Evolutionary conservation across 64 coral and sea anemone genomes (phyloP).

Genomic region (Platygyra sinensis): DNA sequence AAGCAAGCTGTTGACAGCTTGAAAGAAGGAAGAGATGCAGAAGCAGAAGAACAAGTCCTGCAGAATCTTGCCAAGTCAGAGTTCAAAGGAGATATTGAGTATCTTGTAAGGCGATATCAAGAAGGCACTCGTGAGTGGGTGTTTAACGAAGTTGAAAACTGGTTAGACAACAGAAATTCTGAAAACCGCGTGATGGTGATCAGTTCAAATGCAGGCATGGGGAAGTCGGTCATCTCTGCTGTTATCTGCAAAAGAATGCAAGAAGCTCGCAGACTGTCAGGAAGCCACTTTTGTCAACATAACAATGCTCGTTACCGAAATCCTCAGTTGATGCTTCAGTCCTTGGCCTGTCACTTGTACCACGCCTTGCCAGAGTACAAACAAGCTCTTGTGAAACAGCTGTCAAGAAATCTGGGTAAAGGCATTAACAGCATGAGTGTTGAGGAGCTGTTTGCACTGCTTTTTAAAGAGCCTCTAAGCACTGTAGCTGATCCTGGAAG

Average conservation of each 20-base stretch:
- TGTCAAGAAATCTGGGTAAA: too few relatives aligned
- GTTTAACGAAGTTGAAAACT: slow-evolving; percentile 1
- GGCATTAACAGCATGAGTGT: too few relatives aligned
- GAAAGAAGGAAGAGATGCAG: neutral
- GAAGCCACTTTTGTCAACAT: slow-evolving; percentile 44
- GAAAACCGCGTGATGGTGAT: slow-evolving; percentile 35
- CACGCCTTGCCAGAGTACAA: slow-evolving; percentile 49
- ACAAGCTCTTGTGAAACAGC: slow-evolving; percentile 15
- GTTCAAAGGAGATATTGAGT: too few relatives aligned
- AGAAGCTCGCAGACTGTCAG: slow-evolving; percentile 21
- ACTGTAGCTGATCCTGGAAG: too few relatives aligned
- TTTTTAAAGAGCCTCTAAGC: too few relatives aligned
- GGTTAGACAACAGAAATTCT: neutral
- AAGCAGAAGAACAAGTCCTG: neutral
- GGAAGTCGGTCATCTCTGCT: too few relatives aligned
- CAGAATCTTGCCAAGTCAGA: neutral
- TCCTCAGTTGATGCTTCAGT: slow-evolving; percentile 46
- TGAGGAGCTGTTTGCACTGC: too few relatives aligned
- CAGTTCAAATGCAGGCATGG: slow-evolving; percentile 42
- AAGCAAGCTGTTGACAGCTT: neutral
- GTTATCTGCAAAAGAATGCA: slow-evolving; percentile 51
- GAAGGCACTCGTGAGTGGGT: slow-evolving; percentile 11
- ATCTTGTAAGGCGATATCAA: too few relatives aligned
- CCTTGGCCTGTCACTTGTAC: slow-evolving; percentile 34
- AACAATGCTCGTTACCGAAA: slow-evolving; percentile 40